A percentile compares a stretch with the other conserved stretches of the same genome.
Evolutionary conservation across 2,113 vertebrate genomes (phyloP).

Genomic region (Otus sunia): DNA sequence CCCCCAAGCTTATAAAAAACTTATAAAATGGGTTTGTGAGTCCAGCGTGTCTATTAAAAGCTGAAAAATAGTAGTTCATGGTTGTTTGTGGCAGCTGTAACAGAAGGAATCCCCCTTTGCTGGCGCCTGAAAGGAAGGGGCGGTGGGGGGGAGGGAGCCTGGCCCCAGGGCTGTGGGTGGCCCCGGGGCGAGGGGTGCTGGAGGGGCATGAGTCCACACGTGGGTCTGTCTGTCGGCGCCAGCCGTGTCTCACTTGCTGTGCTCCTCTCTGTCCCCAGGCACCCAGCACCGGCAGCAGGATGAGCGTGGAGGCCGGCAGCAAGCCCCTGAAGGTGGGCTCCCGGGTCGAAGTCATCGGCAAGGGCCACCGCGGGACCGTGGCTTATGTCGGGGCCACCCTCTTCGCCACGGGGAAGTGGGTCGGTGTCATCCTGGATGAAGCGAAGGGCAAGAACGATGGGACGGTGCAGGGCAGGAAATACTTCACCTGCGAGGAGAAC

Average conservation of each 20-base stretch:
- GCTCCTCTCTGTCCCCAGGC: conserved; percentile 66
- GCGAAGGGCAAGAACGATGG: conserved; percentile 96
- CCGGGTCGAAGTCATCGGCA: conserved; percentile 94
- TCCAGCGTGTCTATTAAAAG: accelerated
- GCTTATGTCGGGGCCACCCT: conserved; percentile 93
- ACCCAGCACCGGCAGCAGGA: conserved; percentile 83
- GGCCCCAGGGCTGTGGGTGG: not conserved
- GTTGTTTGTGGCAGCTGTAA: not conserved
- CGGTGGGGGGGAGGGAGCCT: accelerated
- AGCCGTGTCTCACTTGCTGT: accelerated
- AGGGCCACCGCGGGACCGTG: conserved; percentile 91
- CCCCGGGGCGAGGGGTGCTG: not conserved
- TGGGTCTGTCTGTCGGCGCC: accelerated
- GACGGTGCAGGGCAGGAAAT: conserved; percentile 92
- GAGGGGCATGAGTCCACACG: accelerated
- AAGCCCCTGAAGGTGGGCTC: conserved; percentile 90
- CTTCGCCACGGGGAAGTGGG: conserved; percentile 97
- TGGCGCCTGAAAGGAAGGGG: not conserved
- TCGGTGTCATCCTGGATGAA: conserved; percentile 95
- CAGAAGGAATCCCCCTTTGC: accelerated
- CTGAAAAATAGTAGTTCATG: not conserved
- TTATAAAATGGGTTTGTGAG: not conserved
- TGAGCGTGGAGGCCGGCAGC: conserved; percentile 85
- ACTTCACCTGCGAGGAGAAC: conserved; percentile 93
- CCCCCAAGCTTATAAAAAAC: not conserved